Percentiles rank a stretch among this genome's conserved stretches.
These are phyloP conservation scores for Tromatobia lineatoria DNA, from an alignment of 2,888 invertebrate species.

Conservation along the genomic window DNA sequence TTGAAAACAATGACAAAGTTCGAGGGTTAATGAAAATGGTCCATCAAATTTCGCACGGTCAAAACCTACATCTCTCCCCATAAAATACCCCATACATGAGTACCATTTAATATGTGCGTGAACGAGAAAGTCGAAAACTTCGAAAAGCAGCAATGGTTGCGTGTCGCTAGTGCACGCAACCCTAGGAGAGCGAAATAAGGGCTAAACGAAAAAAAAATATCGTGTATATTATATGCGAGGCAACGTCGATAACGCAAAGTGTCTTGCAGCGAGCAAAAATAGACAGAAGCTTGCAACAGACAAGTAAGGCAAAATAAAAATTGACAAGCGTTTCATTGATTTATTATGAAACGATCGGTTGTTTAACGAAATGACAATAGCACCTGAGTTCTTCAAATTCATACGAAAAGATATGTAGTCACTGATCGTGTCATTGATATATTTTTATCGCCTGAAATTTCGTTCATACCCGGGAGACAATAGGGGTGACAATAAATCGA, in stretches of 20 bases:
- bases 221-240: not conserved
- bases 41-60: no score
- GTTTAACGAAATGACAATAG: not conserved
- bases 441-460: conserved; percentile 1
- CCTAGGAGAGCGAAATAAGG: conserved; percentile 8
- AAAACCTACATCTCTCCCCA: no score
- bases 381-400: not conserved
- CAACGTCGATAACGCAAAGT: not conserved
- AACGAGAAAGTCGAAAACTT: conserved; percentile 35
- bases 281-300: not conserved
- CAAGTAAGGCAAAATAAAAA: no score
- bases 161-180: conserved; percentile 50
- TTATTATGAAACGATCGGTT: no score
- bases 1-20: no score
- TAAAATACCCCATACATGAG: conserved; percentile 8
- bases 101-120: not conserved
- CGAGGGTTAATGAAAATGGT: no score
- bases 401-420: not conserved
- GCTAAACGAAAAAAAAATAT: not conserved
- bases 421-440: not conserved
- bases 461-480: not conserved
- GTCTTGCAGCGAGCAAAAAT: not conserved
- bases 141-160: conserved; percentile 51
- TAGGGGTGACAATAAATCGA: not conserved
- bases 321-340: no score